phyloP scores from a whole-genome alignment of 1,140 invertebrate species.

The Gonatopus flavifemur region DNA sequence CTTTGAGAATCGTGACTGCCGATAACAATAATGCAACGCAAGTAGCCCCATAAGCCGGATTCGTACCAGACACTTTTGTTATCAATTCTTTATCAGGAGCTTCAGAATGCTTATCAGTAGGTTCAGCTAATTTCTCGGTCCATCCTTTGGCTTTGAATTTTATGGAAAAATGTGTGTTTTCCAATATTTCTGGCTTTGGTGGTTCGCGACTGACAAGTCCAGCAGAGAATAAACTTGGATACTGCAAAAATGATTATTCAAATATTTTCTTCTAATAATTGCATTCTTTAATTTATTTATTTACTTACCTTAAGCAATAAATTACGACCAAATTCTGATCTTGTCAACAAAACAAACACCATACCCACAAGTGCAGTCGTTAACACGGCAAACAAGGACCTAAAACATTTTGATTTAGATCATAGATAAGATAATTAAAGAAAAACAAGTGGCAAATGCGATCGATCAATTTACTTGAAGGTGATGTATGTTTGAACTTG shows the following conservation, averaged over 20 bases:
- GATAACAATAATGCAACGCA: slow-evolving; percentile 70
- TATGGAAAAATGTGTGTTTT: slow-evolving; percentile 67
- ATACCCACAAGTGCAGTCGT: slow-evolving; percentile 60
- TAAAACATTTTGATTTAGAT: slow-evolving; percentile 14
- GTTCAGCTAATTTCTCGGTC: slow-evolving; percentile 65
- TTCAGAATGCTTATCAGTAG: slow-evolving; percentile 63
- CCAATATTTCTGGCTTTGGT: slow-evolving; percentile 65
- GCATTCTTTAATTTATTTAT: slow-evolving; percentile 17
- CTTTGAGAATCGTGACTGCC: slow-evolving; percentile 75
- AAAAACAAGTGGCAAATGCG: neutral
- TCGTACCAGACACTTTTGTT: slow-evolving; percentile 64
- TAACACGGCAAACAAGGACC: slow-evolving; percentile 55
- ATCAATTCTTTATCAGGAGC: slow-evolving; percentile 70
- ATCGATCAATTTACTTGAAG: slow-evolving; percentile 42
- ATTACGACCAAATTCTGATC: slow-evolving; percentile 65
- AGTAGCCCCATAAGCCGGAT: slow-evolving; percentile 85
- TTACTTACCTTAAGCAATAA: slow-evolving; percentile 66
- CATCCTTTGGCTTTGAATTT: slow-evolving; percentile 78
- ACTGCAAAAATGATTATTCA: slow-evolving; percentile 48
- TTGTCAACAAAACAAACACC: slow-evolving; percentile 68
- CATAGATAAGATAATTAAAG: slow-evolving; percentile 6
- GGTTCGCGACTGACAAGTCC: slow-evolving; percentile 71
- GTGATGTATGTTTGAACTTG: slow-evolving; percentile 69
- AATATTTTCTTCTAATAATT: slow-evolving; percentile 6
- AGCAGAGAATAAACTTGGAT: slow-evolving; percentile 73